Base-by-base conservation (phyloP, 1,140 invertebrate genomes). In the Anadara kagoshimensis region DNA sequence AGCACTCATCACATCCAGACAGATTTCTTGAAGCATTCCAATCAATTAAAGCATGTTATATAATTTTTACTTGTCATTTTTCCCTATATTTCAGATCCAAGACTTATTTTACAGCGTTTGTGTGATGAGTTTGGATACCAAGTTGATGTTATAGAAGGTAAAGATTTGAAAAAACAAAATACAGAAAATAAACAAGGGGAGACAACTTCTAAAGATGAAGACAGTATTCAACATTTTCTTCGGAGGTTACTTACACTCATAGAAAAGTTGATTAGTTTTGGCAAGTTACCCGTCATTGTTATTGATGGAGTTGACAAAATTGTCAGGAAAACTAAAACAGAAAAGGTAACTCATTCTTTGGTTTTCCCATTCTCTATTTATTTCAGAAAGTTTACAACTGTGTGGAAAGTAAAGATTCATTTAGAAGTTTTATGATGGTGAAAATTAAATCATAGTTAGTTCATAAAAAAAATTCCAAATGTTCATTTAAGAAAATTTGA, bases 221-320 rank as follows among this genome's bases (percentile, higher is more conserved):
- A 45, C n/a, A 56, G 64, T 29, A 51, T 72, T 29, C 49, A 63
- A 29, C 59, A 69, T 20, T 26, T 66, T 41, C 66, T 73, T n/a
- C 59, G 69, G 43, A 66, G 71, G 41, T 29, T 81, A 5, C 24
- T 63, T 45, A 63, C 56, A 18, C 53, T 54, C 22, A 65, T 76
- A 24, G 59, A 71, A 59, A 59, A 66, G 29, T 14, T 64, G 0
- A 41, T 59, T n/a, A 59, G 18, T 44, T 11, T 51, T 53, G 75
- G 72, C 1, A 78, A 78, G 63, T 62, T 63, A n/a, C 54, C 76
- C 12, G 59, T 77, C 2, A 49, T 83, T 43, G 66, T 83, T 20
- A 75, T 83, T 67, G 81, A 83, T 67, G 76, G 79, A 3, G 54
- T 81, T 36, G 61, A 81, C 7, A 81, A 74, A 61, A 57, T 79